phyloP scores from a whole-genome alignment of 2,797 vertebrate species.

The Malacoctenus gilli region DNA sequence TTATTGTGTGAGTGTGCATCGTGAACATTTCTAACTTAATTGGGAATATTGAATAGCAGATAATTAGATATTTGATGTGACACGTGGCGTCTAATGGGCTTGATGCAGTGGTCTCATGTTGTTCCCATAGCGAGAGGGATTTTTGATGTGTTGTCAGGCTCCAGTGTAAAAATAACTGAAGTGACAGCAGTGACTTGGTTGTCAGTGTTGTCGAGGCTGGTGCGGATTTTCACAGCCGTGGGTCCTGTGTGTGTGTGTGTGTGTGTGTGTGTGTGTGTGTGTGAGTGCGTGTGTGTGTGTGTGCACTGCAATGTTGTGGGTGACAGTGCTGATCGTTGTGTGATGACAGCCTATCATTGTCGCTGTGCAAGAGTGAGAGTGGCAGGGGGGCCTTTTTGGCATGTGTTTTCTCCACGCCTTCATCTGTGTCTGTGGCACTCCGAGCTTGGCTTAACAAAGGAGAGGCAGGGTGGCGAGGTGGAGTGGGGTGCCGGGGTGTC shows the following conservation, averaged over 20 bases:
- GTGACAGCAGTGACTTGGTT: conserved; percentile 84
- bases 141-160: conserved; percentile 82
- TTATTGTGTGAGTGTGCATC: conserved; percentile 60
- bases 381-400: conserved; percentile 80
- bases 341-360: conserved; percentile 84
- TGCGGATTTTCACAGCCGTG: conserved; percentile 80
- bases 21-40: conserved; percentile 77
- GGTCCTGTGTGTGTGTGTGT: conserved; percentile 68
- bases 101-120: conserved; percentile 81
- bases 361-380: conserved; percentile 82
- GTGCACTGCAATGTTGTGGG: conserved; percentile 75
- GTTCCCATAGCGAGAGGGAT: conserved; percentile 79
- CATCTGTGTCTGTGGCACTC: conserved; percentile 80
- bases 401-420: conserved; percentile 82
- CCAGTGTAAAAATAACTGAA: conserved; percentile 83
- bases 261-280: conserved; percentile 33
- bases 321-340: conserved; percentile 82
- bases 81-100: conserved; percentile 81
- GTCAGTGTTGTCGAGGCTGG: conserved; percentile 81
- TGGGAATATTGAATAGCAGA: conserved; percentile 82
- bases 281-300: conserved; percentile 38
- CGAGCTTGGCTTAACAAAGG: conserved; percentile 79
- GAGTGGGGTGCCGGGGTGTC: conserved; percentile 40
- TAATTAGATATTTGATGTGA: conserved; percentile 83
- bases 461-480: conserved; percentile 65